Conservation (phyloP, 2,888 invertebrate genomes). For the Philopedon plagiatum region DNA sequence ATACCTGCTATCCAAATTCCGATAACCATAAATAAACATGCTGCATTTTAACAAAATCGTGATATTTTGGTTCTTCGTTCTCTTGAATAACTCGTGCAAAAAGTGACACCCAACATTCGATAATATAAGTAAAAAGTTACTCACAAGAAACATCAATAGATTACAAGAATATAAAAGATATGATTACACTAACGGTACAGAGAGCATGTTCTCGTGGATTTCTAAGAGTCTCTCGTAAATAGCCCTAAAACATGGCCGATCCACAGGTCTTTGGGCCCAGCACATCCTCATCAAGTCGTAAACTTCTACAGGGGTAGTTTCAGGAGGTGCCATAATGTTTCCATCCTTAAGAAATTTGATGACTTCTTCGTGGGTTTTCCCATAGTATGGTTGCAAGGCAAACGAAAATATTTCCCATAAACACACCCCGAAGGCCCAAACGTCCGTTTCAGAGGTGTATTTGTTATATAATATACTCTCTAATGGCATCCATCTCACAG, state of each 20-base stretch:
- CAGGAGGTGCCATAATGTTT: slow-evolving; percentile 90
- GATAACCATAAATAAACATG: too few relatives aligned
- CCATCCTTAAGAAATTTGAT: slow-evolving; percentile 95
- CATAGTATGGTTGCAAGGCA: slow-evolving; percentile 96
- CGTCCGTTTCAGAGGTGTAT: slow-evolving; percentile 96
- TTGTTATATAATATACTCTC: slow-evolving; percentile 97
- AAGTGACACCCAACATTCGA: background rate
- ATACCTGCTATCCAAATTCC: too few relatives aligned
- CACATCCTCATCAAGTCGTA: slow-evolving; percentile 95
- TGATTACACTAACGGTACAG: slow-evolving; percentile 50
- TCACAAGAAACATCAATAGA: slow-evolving; percentile 14
- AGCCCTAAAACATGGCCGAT: slow-evolving; percentile 88
- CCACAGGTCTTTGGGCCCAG: slow-evolving; percentile 90
- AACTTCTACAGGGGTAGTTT: slow-evolving; percentile 87
- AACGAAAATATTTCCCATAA: slow-evolving; percentile 98
- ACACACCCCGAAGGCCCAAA: slow-evolving; percentile 97
- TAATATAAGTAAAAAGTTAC: background rate
- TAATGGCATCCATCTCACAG: slow-evolving; percentile 98
- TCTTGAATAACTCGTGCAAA: background rate
- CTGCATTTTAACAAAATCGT: background rate
- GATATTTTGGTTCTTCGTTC: background rate
- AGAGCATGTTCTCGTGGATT: slow-evolving; percentile 63
- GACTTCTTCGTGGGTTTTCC: slow-evolving; percentile 97
- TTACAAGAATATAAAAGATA: slow-evolving; percentile 18
- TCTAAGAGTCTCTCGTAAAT: slow-evolving; percentile 81